Base-by-base conservation (phyloP, 1,140 invertebrate species). In the Ceratitis capitata region DNA sequence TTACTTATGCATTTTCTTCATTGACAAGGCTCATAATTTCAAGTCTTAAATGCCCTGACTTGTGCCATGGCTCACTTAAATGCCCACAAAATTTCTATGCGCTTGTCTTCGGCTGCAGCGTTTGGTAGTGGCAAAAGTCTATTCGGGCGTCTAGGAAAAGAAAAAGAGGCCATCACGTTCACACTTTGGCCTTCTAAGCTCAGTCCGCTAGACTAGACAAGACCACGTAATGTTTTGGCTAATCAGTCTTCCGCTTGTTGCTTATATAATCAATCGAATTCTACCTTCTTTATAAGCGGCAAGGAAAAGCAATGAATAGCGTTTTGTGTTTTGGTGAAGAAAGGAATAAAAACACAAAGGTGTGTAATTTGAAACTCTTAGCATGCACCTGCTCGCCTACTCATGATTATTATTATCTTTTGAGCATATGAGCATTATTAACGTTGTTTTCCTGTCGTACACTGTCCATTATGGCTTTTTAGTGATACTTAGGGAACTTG, bases 331-430 rank as follows among this genome's bases (percentile, higher is more conserved):
- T n/a, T 19, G 51, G n/a, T n/a, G n/a, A n/a, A n/a, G n/a, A n/a
- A n/a, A n/a, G n/a, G n/a, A n/a, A n/a, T n/a, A n/a, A n/a, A n/a
- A n/a, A 0, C n/a, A n/a, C 51, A 56, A n/a, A 56, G n/a, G n/a
- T n/a, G n/a, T n/a, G n/a, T n/a, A n/a, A 56, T 56, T n/a, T n/a
- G 5, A n/a, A n/a, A n/a, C 6, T 7, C 19, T 56, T 3, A 19
- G 32, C 32, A 39, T 39, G 14, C 14, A 35, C 61, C 39, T 69
- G 35, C 32, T 39, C 35, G n/a, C 29, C 19, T 64, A 64, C 14
- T 12, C 10, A 35, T 64, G 4, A 69, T 69, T 69, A 69, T 69
- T 69, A 69, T 69, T 69, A 69, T 69, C 39, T 69, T n/a, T n/a
- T n/a, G n/a, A n/a, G n/a, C n/a, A 69, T 16, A 32, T n/a, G 12